Base-by-base conservation (phyloP, 2,797 vertebrate species). In the Hozukius guyotensis region DNA sequence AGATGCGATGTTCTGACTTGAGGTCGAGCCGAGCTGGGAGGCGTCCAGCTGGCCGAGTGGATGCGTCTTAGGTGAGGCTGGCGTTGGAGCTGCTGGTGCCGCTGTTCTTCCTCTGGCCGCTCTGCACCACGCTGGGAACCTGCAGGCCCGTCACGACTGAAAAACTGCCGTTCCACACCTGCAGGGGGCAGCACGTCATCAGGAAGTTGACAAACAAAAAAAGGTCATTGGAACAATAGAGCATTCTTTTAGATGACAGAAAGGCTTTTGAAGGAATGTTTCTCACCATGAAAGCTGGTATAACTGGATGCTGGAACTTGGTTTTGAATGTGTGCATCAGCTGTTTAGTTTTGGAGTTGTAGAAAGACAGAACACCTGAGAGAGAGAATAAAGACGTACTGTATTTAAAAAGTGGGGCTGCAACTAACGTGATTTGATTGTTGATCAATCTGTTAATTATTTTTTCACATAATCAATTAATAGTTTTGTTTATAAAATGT, bases 141-240 rank as follows among this genome's bases (percentile, higher is more conserved):
- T 99, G 98, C 75, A 99, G 86, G 16, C 98, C 98, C 0, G 97
- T 97, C 6, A 96, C 96, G 60, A 98, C 97, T 0, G 97, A 97
- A 92, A 99, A 99, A 83, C 94, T 98, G 68, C 98, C 98, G 0
- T 98, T 99, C 98, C 98, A 99, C 72, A 99, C 98, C 98, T 99
- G 92, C 18, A 73, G 83, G 67, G 46, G 80, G 4, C 20, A 46
- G 55, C 69, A 82, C 6, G 83, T 20, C 14, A 46, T 63, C 57
- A 18, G 4, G 1, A 18, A 38, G 20, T 14, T 77, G 18, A 52
- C 22, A 24, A 38, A 52, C 7, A 10, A 1, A 20, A 32, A 7
- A 24, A 53, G 12, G 4, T 11, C 24, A 25, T 0, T 2, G 8
- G 24, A 60, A 57, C 8, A 0, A 25, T 0, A 14, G 11, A 10